Evolutionary conservation across 2,888 invertebrate species (phyloP).

Genomic region (Erpobdella octoculata): DNA sequence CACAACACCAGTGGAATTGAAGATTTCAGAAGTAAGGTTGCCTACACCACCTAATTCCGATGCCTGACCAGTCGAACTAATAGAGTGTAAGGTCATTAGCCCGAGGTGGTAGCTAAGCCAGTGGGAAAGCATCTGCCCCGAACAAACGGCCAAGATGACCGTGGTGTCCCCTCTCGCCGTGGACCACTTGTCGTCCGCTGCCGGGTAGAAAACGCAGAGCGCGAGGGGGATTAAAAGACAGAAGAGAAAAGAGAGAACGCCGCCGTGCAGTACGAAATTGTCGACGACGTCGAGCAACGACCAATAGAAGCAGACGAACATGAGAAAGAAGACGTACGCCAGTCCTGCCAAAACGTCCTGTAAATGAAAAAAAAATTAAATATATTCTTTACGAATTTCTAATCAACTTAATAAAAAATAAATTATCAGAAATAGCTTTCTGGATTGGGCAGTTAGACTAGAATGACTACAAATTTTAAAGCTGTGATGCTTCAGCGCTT

Average conservation of each 20-base stretch:
- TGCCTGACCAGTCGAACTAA: too few relatives aligned
- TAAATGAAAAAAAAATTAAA: not conserved
- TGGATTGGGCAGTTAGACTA: too few relatives aligned
- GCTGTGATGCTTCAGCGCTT: too few relatives aligned
- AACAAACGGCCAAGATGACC: slow-evolving; percentile 63
- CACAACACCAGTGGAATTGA: not conserved
- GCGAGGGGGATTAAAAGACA: slow-evolving; percentile 45
- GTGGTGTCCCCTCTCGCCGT: slow-evolving; percentile 83
- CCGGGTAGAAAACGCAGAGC: slow-evolving; percentile 67
- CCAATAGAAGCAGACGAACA: slow-evolving; percentile 61
- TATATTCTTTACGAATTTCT: not conserved
- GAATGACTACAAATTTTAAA: too few relatives aligned
- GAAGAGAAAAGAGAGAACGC: slow-evolving; percentile 22
- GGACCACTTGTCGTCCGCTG: slow-evolving; percentile 71
- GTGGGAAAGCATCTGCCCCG: slow-evolving; percentile 68
- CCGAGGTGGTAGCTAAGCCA: slow-evolving; percentile 70
- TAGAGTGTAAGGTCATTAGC: slow-evolving; percentile 38
- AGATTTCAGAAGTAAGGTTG: not conserved
- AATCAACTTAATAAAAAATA: not conserved
- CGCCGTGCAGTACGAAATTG: slow-evolving; percentile 63
- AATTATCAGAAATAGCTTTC: not conserved
- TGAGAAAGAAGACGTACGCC: slow-evolving; percentile 61
- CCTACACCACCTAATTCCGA: not conserved
- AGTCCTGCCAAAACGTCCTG: slow-evolving; percentile 78
- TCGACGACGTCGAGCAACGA: slow-evolving; percentile 70